Evolutionary conservation across 2,797 vertebrate species (phyloP).

Genomic region (Micropoecilia bifurca): DNA sequence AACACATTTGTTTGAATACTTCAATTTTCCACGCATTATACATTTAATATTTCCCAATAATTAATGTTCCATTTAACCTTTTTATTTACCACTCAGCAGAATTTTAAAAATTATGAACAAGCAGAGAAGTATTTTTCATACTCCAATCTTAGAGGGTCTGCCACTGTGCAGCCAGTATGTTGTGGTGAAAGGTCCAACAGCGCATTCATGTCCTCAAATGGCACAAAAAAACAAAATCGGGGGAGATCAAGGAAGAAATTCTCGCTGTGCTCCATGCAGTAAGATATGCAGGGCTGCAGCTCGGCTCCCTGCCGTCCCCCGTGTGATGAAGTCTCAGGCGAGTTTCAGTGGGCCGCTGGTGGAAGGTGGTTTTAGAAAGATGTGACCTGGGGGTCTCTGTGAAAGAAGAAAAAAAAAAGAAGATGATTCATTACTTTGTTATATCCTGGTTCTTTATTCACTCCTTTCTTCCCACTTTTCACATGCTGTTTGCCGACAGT

Average conservation of each 20-base stretch:
- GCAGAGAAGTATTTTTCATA: neutral
- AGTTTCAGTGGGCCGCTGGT: slow-evolving; percentile 18
- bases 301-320: slow-evolving; percentile 34
- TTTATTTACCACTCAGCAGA: neutral
- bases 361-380: slow-evolving; percentile 25
- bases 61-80: neutral
- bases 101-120: neutral
- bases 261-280: slow-evolving; percentile 19
- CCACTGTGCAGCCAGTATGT: slow-evolving; percentile 7
- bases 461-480: slow-evolving; percentile 25
- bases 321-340: slow-evolving; percentile 27
- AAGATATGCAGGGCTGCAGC: neutral
- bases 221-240: slow-evolving; percentile 9
- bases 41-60: neutral
- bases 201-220: neutral
- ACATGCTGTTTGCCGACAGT: slow-evolving; percentile 26
- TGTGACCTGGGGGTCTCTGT: slow-evolving; percentile 22
- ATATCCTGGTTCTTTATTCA: neutral
- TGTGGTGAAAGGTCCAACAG: neutral
- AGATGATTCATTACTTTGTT: slow-evolving; percentile 34
- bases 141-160: neutral
- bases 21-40: neutral
- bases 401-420: neutral
- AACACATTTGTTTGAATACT: neutral
- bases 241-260: slow-evolving; percentile 23